phyloP scores from a whole-genome alignment of 1,140 invertebrate genomes.

The Drosophila kurseongensis region DNA sequence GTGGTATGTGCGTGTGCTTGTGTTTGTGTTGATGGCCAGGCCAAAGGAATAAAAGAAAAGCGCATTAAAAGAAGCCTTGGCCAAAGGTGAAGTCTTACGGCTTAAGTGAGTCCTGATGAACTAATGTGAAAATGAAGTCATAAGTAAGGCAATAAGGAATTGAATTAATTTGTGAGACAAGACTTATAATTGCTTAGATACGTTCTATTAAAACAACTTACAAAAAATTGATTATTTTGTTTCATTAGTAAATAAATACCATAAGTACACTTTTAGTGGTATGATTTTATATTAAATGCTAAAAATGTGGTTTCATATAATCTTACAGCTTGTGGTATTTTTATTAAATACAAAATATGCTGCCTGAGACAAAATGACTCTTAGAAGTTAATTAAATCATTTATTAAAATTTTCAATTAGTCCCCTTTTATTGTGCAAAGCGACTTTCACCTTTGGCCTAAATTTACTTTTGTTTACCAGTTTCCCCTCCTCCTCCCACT shows the following conservation, averaged over 20 bases:
- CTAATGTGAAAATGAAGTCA: constrained; percentile 56
- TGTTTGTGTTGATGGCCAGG: constrained; percentile 33
- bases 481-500: not conserved
- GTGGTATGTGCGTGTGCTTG: constrained; percentile 38
- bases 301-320: not conserved
- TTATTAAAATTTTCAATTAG: constrained; percentile 31
- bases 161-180: not conserved
- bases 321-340: not conserved
- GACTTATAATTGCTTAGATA: not conserved
- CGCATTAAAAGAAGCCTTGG: constrained; percentile 25
- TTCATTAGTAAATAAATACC: too few species aligned
- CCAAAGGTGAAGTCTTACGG: constrained; percentile 17
- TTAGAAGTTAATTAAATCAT: not conserved
- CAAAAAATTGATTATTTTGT: too few species aligned
- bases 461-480: constrained; percentile 47
- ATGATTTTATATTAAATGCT: too few species aligned
- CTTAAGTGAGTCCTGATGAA: constrained; percentile 61
- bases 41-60: constrained; percentile 9
- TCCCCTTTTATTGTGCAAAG: constrained; percentile 1
- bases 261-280: too few species aligned
- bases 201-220: too few species aligned
- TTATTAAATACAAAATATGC: not conserved
- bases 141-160: constrained; percentile 18
- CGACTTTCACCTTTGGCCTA: constrained; percentile 20
- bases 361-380: not conserved